Evolutionary conservation across 2,113 vertebrate species (phyloP).

Genomic region (Cranoglanis bouderius): DNA sequence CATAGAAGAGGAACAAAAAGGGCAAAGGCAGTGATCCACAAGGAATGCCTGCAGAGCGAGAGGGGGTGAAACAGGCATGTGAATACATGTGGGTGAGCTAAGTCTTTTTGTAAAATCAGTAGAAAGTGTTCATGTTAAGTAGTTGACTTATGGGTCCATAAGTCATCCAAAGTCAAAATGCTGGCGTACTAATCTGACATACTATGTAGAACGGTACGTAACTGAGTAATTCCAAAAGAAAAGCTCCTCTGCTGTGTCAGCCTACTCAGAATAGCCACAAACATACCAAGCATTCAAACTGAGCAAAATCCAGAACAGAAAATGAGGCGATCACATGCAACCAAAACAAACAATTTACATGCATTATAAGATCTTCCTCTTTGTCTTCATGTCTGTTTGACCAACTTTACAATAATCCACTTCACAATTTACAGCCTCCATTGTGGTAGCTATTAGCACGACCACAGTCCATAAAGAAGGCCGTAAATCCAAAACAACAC

Average conservation of each 20-base stretch:
- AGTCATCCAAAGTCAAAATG: too few relatives aligned
- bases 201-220: background rate
- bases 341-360: background rate
- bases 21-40: conserved; percentile 72
- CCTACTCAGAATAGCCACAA: background rate
- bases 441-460: conserved; percentile 48
- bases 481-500: conserved; percentile 63
- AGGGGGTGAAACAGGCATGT: conserved; percentile 19
- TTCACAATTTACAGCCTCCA: conserved; percentile 49
- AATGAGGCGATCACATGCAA: conserved; percentile 14
- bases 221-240: background rate
- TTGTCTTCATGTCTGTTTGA: conserved; percentile 31
- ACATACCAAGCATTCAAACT: background rate
- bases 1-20: conserved; percentile 76
- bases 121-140: conserved; percentile 27
- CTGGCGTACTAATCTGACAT: background rate
- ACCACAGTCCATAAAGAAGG: conserved; percentile 54
- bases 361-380: conserved; percentile 24
- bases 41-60: conserved; percentile 72
- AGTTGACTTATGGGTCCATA: background rate
- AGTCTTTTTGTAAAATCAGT: background rate
- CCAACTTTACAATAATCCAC: conserved; percentile 43
- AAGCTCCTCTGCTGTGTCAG: too few relatives aligned
- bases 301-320: conserved; percentile 26
- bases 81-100: conserved; percentile 16